phyloP scores from a whole-genome alignment of 2,888 invertebrate genomes.

The Cryptocheilus praepositus region DNA sequence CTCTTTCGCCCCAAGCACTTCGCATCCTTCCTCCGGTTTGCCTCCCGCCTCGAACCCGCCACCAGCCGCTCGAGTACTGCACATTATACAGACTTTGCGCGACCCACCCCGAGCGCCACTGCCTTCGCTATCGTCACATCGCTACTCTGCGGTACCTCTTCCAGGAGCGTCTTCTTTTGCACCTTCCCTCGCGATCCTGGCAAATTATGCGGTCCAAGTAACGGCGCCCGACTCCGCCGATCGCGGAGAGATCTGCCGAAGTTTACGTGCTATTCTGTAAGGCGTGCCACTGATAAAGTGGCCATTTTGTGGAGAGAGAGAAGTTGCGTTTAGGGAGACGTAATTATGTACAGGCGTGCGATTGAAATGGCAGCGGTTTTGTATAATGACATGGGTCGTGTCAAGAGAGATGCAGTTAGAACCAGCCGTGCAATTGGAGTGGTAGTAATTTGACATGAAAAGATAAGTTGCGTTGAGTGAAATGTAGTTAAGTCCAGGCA shows the following conservation, averaged over 20 bases:
- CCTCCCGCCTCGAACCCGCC: neutral
- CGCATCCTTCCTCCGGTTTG: constrained; percentile 21
- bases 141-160: neutral
- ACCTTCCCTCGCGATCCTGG: constrained; percentile 3
- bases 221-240: constrained; percentile 6
- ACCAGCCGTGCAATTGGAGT: too few species aligned
- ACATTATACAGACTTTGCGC: constrained; percentile 13
- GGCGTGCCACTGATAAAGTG: too few species aligned
- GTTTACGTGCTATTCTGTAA: too few species aligned
- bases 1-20: constrained; percentile 6
- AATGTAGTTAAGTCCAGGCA: too few species aligned
- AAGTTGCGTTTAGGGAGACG: too few species aligned
- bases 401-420: too few species aligned
- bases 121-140: neutral
- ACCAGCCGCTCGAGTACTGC: constrained; percentile 7
- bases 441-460: too few species aligned
- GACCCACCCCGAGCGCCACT: neutral
- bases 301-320: too few species aligned
- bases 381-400: too few species aligned
- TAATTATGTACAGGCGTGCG: too few species aligned
- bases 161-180: neutral
- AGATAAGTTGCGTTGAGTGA: too few species aligned
- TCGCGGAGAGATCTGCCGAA: constrained; percentile 27
- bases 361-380: too few species aligned
- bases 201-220: constrained; percentile 23